Base-by-base conservation (phyloP, 2,797 vertebrate genomes). In the Sciurus vulgaris region DNA sequence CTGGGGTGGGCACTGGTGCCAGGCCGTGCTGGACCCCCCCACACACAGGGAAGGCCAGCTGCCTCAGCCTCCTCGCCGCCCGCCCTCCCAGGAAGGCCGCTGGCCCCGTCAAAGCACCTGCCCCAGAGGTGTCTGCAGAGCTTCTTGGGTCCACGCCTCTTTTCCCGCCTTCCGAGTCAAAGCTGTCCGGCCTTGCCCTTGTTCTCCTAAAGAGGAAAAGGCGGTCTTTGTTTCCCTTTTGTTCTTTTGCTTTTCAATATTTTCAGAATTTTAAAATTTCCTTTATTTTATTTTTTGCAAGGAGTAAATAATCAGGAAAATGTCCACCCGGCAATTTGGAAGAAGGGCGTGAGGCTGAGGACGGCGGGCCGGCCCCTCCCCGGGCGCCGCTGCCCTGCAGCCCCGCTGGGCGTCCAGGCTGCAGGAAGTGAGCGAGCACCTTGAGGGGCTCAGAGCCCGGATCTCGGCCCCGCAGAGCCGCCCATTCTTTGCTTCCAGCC, bases 401-500 rank as follows among this genome's bases (percentile, higher is more conserved):
- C 69, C 30, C 65, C n/a, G 30, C 65, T 5, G 13, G 6, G 8
- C 38, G 47, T 13, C 12, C 14, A 54, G 11, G 30, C 89, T 86
- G 86, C 76, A 93, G 96, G 93, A 98, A 96, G 61, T 6, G 0
- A 94, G 86, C 47, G 74, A 92, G 24, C 18, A 69, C 94, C 87
- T 91, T 74, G 41, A 38, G 76, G 69, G 91, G 88, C 97, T 94
- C 93, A 93, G 95, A 95, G 91, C 93, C 61, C 1, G 35, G 97
- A 86, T 93, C 94, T 86, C 86, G 97, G 89, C 92, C 96, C 92
- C 87, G 87, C 87, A 97, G 97, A 97, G 78, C 92, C 96, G 96
- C 93, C 97, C 96, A 93, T 97, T 97, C 97, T 98, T 97, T 96
- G 97, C 86, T 11, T 97, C 95, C 91, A 28, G 97, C 97, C 98